Percentiles rank a stretch among this genome's conserved stretches.
Conservation (phyloP, 1,140 invertebrate genomes). For the Tribolium castaneum region DNA sequence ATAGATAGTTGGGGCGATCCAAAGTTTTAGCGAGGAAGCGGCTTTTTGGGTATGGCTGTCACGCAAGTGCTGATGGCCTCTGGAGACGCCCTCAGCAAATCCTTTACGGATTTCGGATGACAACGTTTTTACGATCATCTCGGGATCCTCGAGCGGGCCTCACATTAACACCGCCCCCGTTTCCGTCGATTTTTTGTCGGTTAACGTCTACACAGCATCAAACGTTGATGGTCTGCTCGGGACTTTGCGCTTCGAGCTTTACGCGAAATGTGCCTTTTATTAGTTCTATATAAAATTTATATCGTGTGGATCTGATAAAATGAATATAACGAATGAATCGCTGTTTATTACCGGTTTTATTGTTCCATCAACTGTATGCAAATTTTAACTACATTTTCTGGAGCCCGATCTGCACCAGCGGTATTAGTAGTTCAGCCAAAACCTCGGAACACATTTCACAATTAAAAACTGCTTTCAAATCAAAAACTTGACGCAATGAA, state of each 20-base stretch:
- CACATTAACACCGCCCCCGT: conserved; percentile 50
- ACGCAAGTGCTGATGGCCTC: conserved; percentile 55
- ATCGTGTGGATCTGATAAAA: conserved; percentile 42
- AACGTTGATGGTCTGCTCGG: conserved; percentile 51
- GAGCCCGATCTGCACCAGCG: neutral
- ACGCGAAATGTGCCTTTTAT: conserved; percentile 52
- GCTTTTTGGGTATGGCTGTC: conserved; percentile 51
- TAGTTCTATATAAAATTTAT: conserved; percentile 53
- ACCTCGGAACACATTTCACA: neutral
- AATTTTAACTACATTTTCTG: neutral
- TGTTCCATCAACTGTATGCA: neutral
- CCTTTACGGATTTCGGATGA: conserved; percentile 59
- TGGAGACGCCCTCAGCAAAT: conserved; percentile 53
- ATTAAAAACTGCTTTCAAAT: too few species aligned
- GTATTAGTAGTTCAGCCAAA: neutral
- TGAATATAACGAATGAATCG: conserved; percentile 18
- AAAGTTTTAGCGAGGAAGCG: conserved; percentile 27
- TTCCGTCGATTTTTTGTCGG: conserved; percentile 45
- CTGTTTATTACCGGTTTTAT: conserved; percentile 15
- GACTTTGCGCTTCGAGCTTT: conserved; percentile 47
- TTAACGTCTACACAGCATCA: conserved; percentile 52
- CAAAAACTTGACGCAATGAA: too few species aligned
- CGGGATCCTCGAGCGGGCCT: conserved; percentile 45
- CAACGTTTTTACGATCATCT: conserved; percentile 59
- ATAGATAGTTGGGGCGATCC: conserved; percentile 41